Base-by-base conservation (phyloP, 2,113 vertebrate species). In the Chionis minor region DNA sequence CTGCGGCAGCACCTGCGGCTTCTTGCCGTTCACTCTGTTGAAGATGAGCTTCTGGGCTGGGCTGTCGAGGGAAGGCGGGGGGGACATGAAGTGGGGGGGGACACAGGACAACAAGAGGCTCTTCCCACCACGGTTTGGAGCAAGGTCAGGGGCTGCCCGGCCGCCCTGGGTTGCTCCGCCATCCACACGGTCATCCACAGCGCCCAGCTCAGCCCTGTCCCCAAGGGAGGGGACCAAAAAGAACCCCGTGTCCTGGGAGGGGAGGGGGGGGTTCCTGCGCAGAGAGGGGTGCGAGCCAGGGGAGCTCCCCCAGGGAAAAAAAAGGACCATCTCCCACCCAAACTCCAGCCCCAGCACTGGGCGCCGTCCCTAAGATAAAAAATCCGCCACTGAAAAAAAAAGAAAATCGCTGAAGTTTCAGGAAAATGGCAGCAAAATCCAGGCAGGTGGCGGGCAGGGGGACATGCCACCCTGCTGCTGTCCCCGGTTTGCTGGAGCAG, bases 1-100 rank as follows among this genome's bases (percentile, higher is more conserved):
- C 32, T 97, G 98, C 14, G 92, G 88, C 2, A 98, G 95, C 38
- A 98, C 78, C 12, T 97, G 98, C 12, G 98, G 98, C 86, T 98
- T 98, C 94, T 99, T 99, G 91, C 99, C 98, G 9, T 99, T 99
- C 94, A 99, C 98, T 47, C 99, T 98, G 84, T 99, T 99, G 97
- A 99, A 99, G 73, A 99, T 98, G 0, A 99, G 98, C 97, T 99
- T 99, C 4, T 98, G 99, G 3, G 98, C 97, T 3, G 98, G 97
- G 82, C 98, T 98, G 97, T 85, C 86, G 73, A 22, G 32, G 56
- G 32, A 85, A 59, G 67, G 44, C 71, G 14, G 16, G 18, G 4
- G 2, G 4, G 6, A 19, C 20, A 2, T 45, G 66, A 82, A 12
- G 61, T 44, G 33, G 22, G 32, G 19, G 9, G 18, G 14, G 10